Base-by-base conservation (phyloP, 2,888 invertebrate species). In the Rhagium mordax region DNA sequence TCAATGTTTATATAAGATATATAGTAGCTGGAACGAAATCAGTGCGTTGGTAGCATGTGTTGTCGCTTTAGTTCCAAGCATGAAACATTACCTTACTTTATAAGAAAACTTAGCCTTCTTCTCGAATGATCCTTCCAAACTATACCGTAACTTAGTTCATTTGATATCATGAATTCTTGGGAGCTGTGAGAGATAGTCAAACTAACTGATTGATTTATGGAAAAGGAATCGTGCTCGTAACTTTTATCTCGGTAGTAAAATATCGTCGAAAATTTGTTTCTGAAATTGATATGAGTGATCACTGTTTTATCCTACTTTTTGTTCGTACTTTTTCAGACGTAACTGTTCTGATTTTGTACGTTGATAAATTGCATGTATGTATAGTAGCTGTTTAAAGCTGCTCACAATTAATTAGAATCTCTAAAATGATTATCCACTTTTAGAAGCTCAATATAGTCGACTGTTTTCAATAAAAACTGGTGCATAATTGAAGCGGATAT, bases 181-280 rank as follows among this genome's bases (percentile, higher is more conserved):
- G 59, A 20, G 16, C n/a, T 60, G 59, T 41, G 15, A 41, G 33
- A 60, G 29, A 60, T 60, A 29, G 59, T 20, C 7, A 29, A 60
- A 60, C 33, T 60, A 60, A 15, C 55, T 13, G 29, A 60, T 41
- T 60, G 59, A 60, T 60, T 60, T 60, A 60, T 60, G 59, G 59
- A 33, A 60, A 29, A 33, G 18, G 20, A 29, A 60, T 60, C 10
- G 59, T 15, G 16, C 29, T 8, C 41, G 18, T 1, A 51, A 51
- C 18, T 60, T 60, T 60, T 60, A 60, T 60, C 59, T 59, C 41
- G 33, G 4, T 60, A 16, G 8, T 57, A 27, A 13, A 16, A 29
- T 57, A 24, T 20, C 7, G 29, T 8, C 24, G 59, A 33, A 60
- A 60, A 60, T 60, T 57, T 60, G 59, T 60, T 57, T 33, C 59